Percentiles rank a stretch among this genome's conserved stretches.
Evolutionary conservation across 1,140 invertebrate genomes (phyloP).

Genomic region (Prorops nasuta): DNA sequence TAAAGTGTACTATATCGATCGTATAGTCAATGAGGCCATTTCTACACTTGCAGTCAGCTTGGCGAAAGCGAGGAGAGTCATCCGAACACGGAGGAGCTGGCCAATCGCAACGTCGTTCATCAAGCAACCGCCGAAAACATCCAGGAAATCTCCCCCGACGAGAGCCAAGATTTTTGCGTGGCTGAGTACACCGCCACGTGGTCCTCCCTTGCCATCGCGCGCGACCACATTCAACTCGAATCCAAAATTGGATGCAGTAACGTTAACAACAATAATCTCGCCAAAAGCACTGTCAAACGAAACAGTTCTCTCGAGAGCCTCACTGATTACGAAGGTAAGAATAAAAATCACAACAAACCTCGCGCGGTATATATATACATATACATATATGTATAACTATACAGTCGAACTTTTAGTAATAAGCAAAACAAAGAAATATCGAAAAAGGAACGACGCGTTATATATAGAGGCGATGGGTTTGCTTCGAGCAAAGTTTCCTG

Average conservation of each 20-base stretch:
- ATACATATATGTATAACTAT: too few relatives aligned
- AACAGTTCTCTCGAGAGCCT: conserved; percentile 51
- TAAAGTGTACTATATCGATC: too few relatives aligned
- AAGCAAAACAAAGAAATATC: too few relatives aligned
- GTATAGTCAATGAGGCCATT: not conserved
- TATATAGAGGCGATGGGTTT: too few relatives aligned
- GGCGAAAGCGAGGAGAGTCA: conserved; percentile 28
- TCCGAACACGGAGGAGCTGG: conserved; percentile 31
- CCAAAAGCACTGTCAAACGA: conserved; percentile 35
- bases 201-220: conserved; percentile 45
- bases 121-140: too few relatives aligned
- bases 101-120: conserved; percentile 37
- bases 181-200: conserved; percentile 48
- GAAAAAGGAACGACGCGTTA: too few relatives aligned
- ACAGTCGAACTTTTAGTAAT: too few relatives aligned
- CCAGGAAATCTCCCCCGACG: too few relatives aligned
- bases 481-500: conserved; percentile 11
- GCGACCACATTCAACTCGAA: conserved; percentile 36
- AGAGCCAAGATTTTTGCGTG: conserved; percentile 38
- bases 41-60: conserved; percentile 33
- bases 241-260: conserved; percentile 15
- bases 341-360: too few relatives aligned
- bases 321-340: conserved; percentile 51
- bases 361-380: not conserved
- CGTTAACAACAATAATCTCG: conserved; percentile 47